Evolutionary conservation across 2,113 vertebrate genomes (phyloP).

Genomic region (Phoenicopterus ruber): DNA sequence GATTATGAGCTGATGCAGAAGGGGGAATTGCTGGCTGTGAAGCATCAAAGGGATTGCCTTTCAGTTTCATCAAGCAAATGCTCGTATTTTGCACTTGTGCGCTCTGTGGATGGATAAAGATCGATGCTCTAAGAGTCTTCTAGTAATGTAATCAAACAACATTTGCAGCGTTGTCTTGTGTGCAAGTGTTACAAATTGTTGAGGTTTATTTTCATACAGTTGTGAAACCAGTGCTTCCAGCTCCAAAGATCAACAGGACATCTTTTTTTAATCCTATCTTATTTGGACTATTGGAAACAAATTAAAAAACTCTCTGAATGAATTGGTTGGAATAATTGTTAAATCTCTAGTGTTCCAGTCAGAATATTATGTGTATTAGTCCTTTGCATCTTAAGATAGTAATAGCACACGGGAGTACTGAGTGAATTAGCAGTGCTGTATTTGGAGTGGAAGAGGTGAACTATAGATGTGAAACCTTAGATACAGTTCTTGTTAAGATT

Average conservation of each 20-base stretch:
- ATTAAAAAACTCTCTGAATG: not conserved
- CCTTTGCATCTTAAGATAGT: not conserved
- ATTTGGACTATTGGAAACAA: not conserved
- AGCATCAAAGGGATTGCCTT: not conserved
- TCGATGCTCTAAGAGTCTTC: not conserved
- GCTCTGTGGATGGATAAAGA: not conserved
- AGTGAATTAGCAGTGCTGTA: not conserved
- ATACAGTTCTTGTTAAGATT: not conserved
- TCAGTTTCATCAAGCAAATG: not conserved
- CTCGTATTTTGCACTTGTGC: not conserved
- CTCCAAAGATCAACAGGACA: not conserved
- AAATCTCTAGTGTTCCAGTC: not conserved
- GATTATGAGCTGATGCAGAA: not conserved
- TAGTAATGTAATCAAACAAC: not conserved
- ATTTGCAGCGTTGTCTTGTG: not conserved
- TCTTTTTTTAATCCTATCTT: not conserved
- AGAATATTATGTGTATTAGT: not conserved
- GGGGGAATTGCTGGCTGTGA: not conserved
- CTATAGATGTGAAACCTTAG: not conserved
- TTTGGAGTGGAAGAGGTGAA: not conserved
- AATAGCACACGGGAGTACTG: not conserved
- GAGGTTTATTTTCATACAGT: not conserved
- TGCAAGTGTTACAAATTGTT: not conserved
- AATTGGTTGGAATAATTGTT: not conserved
- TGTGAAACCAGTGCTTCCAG: not conserved